These are phyloP conservation scores for Hydrotaea cyrtoneurina DNA, from an alignment of 2,888 invertebrate genomes.

Conservation along the genomic window DNA sequence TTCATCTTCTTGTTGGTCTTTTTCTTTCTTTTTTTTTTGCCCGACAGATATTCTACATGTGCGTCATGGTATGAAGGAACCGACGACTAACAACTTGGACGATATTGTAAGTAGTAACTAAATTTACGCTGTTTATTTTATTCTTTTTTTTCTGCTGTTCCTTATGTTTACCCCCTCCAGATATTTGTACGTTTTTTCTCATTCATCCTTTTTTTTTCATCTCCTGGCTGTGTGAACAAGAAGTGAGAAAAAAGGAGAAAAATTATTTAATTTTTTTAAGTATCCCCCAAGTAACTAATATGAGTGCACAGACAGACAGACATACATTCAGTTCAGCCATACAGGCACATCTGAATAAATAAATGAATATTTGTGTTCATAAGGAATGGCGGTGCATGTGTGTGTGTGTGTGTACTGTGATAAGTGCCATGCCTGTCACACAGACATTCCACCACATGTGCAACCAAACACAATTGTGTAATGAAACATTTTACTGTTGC, in stretches of 20 bases:
- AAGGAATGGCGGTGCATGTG: background rate
- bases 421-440: background rate
- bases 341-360: background rate
- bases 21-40: constrained; percentile 40
- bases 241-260: background rate
- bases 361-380: constrained; percentile 19
- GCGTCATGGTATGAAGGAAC: constrained; percentile 72
- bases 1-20: background rate
- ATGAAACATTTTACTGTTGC: constrained; percentile 18
- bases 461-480: constrained; percentile 11
- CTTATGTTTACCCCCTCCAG: constrained; percentile 6
- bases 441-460: background rate
- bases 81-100: constrained; percentile 71
- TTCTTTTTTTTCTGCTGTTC: background rate
- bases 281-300: background rate
- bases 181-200: background rate
- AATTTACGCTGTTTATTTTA: constrained; percentile 18
- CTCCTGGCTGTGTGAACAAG: background rate
- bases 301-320: background rate
- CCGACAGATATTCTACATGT: constrained; percentile 64
- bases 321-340: background rate
- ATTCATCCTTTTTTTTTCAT: background rate
- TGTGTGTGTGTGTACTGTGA: background rate
- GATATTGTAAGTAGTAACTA: constrained; percentile 70
- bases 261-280: constrained; percentile 18